A percentile compares a stretch with the other conserved stretches of the same genome.
Conservation (phyloP, 1,140 invertebrate species). For the Lethrus apterus region DNA sequence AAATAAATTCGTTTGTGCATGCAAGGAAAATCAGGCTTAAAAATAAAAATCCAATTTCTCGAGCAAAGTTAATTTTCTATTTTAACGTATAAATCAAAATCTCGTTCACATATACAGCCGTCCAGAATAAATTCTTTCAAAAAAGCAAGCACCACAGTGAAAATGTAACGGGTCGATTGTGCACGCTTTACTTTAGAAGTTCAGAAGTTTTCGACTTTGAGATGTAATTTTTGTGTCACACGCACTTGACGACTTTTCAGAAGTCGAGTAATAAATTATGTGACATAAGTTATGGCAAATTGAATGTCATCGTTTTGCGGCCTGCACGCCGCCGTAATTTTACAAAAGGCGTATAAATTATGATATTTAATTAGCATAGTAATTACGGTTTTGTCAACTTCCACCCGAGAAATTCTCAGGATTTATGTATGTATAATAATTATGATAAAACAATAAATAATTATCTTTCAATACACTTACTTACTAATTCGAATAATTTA, state of each 20-base stretch:
- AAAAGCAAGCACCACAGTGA: not conserved
- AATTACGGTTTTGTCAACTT: too few species aligned
- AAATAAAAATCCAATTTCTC: constrained; percentile 10
- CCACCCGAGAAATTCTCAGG: too few species aligned
- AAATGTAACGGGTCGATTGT: not conserved
- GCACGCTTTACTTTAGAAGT: not conserved
- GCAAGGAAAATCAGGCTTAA: too few species aligned
- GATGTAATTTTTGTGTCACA: constrained; percentile 14
- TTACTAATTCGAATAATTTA: too few species aligned
- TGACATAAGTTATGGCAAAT: constrained; percentile 15
- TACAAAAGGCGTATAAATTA: too few species aligned
- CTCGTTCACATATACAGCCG: not conserved
- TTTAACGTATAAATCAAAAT: constrained; percentile 5
- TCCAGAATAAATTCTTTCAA: not conserved
- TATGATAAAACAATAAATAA: too few species aligned
- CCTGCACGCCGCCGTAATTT: constrained; percentile 3
- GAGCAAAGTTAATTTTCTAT: constrained; percentile 7
- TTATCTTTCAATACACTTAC: too few species aligned
- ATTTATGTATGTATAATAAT: too few species aligned
- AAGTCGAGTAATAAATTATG: constrained; percentile 13
- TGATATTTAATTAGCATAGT: too few species aligned
- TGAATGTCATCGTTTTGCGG: constrained; percentile 12
- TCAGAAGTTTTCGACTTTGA: constrained; percentile 13
- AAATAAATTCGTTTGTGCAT: too few species aligned
- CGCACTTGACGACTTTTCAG: constrained; percentile 13